A percentile compares a stretch with the other conserved stretches of the same genome.
Conservation (phyloP, 2,797 vertebrate species). For the Otolemur crassicaudatus region DNA sequence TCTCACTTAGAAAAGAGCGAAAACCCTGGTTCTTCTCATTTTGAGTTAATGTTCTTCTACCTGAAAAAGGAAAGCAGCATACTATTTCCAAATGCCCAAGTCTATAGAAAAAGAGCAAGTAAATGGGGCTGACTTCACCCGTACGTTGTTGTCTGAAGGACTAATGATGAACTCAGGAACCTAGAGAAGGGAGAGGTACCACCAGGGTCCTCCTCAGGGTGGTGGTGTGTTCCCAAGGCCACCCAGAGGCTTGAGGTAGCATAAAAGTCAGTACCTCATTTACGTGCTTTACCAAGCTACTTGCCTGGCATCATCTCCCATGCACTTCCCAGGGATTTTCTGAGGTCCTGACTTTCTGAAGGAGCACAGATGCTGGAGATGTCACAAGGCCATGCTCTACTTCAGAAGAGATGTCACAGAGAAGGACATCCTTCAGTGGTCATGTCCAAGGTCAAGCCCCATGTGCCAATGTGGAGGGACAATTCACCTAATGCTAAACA, state of each 20-base stretch:
- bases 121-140: not conserved
- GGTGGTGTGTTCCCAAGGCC: not conserved
- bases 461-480: not conserved
- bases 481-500: not conserved
- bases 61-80: slow-evolving; percentile 38
- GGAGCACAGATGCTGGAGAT: not conserved
- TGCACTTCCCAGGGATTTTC: slow-evolving; percentile 40
- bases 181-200: not conserved
- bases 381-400: slow-evolving; percentile 49
- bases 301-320: not conserved
- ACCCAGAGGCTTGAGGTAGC: not conserved
- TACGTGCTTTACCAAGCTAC: slow-evolving; percentile 32
- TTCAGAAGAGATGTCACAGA: slow-evolving; percentile 68
- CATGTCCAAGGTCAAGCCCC: not conserved
- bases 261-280: not conserved
- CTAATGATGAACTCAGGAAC: not conserved
- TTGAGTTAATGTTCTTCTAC: slow-evolving; percentile 35
- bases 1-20: slow-evolving; percentile 41
- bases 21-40: slow-evolving; percentile 30
- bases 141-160: not conserved
- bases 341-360: slow-evolving; percentile 20
- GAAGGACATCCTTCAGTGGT: not conserved
- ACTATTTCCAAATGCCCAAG: slow-evolving; percentile 16
- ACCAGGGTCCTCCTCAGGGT: not conserved
- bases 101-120: slow-evolving; percentile 33